Percentiles rank a stretch among this genome's conserved stretches.
These are phyloP conservation scores for Epizoanthus stellaris DNA, from an alignment of 92 coral and sea anemone species.

Conservation along the genomic window DNA sequence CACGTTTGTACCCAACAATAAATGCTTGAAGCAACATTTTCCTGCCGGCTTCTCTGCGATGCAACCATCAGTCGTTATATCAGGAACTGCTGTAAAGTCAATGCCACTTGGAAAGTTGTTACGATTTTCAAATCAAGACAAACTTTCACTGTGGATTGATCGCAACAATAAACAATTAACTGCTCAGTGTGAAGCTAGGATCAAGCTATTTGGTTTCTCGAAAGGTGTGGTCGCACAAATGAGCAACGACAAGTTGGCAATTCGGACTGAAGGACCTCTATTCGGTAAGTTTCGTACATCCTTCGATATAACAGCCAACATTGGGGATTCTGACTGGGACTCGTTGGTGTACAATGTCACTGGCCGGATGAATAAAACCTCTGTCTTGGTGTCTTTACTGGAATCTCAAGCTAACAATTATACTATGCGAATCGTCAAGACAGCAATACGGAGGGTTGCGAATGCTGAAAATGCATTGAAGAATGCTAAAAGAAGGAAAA, in stretches of 20 bases:
- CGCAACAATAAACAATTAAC: background rate
- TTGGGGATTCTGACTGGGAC: conserved; percentile 52
- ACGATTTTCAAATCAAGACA: background rate
- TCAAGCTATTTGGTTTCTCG: conserved; percentile 11
- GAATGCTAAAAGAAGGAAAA: conserved; percentile 32
- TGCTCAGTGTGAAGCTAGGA: background rate
- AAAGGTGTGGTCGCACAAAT: background rate
- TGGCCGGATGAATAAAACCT: conserved; percentile 45
- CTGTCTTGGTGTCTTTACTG: conserved; percentile 34
- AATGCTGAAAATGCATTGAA: conserved; percentile 32
- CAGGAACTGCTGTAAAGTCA: background rate
- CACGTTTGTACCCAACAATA: background rate
- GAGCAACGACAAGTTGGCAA: background rate
- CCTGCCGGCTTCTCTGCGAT: background rate
- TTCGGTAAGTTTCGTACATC: conserved; percentile 41
- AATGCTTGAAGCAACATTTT: conserved; percentile 9
- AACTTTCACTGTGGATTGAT: background rate
- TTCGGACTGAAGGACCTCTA: conserved; percentile 12
- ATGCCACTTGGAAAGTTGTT: conserved; percentile 24
- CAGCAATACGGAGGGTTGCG: conserved; percentile 40
- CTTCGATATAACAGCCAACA: conserved; percentile 44
- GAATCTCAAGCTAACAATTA: conserved; percentile 44
- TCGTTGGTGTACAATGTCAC: conserved; percentile 39
- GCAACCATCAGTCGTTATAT: background rate
- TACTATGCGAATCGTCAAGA: conserved; percentile 12